These are phyloP conservation scores for Drosophila mercatorum DNA, from an alignment of 2,888 invertebrate species.

Conservation along the genomic window DNA sequence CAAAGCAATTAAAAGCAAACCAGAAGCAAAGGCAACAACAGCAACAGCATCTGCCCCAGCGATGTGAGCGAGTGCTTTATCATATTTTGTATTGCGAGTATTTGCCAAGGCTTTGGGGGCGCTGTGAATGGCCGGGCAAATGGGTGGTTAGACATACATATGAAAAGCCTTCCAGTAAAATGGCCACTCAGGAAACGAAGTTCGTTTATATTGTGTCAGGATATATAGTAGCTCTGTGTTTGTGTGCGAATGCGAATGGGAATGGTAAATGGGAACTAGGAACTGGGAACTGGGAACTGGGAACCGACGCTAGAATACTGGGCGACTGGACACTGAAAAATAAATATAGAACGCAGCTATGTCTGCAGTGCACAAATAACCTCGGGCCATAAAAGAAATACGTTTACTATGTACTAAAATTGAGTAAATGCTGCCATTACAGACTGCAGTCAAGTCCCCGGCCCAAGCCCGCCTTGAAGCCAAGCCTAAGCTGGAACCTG, in stretches of 20 bases:
- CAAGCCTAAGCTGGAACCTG: constrained; percentile 15
- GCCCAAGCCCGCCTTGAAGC: background rate
- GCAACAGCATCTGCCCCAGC: constrained; percentile 30
- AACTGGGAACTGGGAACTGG: background rate
- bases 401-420: constrained; percentile 78
- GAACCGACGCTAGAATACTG: background rate
- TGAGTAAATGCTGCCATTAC: constrained; percentile 79
- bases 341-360: constrained; percentile 52
- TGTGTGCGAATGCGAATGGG: constrained; percentile 43
- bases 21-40: constrained; percentile 18
- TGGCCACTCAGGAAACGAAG: constrained; percentile 80
- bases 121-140: background rate
- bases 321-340: constrained; percentile 25
- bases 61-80: constrained; percentile 58
- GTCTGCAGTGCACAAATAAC: constrained; percentile 70
- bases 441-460: constrained; percentile 60
- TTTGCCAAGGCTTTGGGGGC: constrained; percentile 58
- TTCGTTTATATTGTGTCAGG: constrained; percentile 80
- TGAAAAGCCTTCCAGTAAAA: constrained; percentile 76
- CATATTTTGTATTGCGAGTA: constrained; percentile 74
- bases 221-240: constrained; percentile 68
- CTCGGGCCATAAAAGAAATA: constrained; percentile 75
- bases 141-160: constrained; percentile 32
- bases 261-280: constrained; percentile 3
- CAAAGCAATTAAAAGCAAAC: constrained; percentile 75